Base-by-base conservation (phyloP, 2,888 invertebrate species). In the Microlaimidae sp. region DNA sequence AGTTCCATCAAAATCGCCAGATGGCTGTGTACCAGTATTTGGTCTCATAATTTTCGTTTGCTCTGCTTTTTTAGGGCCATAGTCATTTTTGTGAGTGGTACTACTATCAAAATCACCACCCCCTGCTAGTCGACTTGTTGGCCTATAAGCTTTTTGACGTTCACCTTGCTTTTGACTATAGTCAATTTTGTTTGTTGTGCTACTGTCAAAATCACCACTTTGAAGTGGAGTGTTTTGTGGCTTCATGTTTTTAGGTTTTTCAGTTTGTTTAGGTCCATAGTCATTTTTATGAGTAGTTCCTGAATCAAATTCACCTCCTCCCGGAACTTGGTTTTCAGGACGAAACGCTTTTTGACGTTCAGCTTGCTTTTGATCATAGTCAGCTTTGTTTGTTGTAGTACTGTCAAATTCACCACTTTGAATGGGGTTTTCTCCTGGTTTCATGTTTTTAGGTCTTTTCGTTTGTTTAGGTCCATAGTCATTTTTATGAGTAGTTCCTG, bases 241-340 rank as follows among this genome's bases (percentile, higher is more conserved):
- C 43, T n/a, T 43, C n/a, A 19, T 21, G n/a, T 43, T 43, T n/a
- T 43, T 43, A n/a, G 43, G 43, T n/a, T 24, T 43, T 43, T 43
- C 43, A 10, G 21, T 24, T 21, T 43, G 43, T 24, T 43, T 43
- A n/a, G 43, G 43, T n/a, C 43, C 43, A 24, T 43, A 43, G 23
- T 43, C 43, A 21, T 5, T 10, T 43, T 43, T 43, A 7, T 10
- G 13, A 5, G 43, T 43, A 5, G 43, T 19, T n/a, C 23, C n/a
- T n/a, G 17, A n/a, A 19, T 43, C 32, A 32, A 32, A 32, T 32
- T 32, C 32, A 32, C 32, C 32, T 32, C 32, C 32, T 13, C 10
- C 7, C 32, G 7, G 32, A 7, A 32, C n/a, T 7, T 43, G 7
- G 17, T 7, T 13, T 32, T 32, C 32, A 19, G 43, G 43, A 21